phyloP scores from a whole-genome alignment of 2,113 vertebrate genomes.

The Butastur rufipennis region DNA sequence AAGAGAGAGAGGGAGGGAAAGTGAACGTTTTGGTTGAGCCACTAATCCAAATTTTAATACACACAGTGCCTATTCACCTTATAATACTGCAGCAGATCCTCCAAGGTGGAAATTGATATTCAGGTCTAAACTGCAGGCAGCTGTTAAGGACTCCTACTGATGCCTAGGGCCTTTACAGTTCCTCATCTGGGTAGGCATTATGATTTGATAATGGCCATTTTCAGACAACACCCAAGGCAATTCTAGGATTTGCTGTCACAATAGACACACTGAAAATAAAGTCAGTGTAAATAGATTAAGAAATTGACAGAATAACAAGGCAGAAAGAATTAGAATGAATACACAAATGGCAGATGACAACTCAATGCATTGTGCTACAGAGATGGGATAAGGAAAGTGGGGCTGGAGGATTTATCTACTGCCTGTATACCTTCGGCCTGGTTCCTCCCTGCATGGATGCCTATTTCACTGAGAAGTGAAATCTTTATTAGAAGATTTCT shows the following conservation, averaged over 20 bases:
- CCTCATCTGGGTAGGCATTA: constrained; percentile 60
- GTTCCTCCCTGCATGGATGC: neutral
- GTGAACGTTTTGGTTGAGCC: neutral
- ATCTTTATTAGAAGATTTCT: constrained; percentile 29
- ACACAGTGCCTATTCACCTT: neutral
- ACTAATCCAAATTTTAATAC: constrained; percentile 26
- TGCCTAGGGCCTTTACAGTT: constrained; percentile 52
- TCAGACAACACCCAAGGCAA: constrained; percentile 71
- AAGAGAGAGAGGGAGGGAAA: neutral
- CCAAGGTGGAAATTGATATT: constrained; percentile 45
- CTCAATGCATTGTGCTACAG: neutral
- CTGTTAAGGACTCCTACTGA: constrained; percentile 47
- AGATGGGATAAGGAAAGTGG: neutral
- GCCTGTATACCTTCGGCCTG: constrained; percentile 12
- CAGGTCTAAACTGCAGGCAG: constrained; percentile 52
- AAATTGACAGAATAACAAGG: constrained; percentile 74
- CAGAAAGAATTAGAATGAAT: constrained; percentile 66
- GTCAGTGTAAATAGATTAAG: constrained; percentile 74
- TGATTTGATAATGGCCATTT: constrained; percentile 70
- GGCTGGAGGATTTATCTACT: constrained; percentile 21
- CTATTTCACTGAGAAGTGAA: constrained; percentile 10
- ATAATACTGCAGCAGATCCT: constrained; percentile 10
- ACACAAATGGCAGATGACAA: constrained; percentile 49
- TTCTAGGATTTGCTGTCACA: constrained; percentile 71
- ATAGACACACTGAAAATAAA: constrained; percentile 72